These are phyloP conservation scores for Holcopasites calliopsidis DNA, from an alignment of 1,140 invertebrate genomes.

Conservation along the genomic window DNA sequence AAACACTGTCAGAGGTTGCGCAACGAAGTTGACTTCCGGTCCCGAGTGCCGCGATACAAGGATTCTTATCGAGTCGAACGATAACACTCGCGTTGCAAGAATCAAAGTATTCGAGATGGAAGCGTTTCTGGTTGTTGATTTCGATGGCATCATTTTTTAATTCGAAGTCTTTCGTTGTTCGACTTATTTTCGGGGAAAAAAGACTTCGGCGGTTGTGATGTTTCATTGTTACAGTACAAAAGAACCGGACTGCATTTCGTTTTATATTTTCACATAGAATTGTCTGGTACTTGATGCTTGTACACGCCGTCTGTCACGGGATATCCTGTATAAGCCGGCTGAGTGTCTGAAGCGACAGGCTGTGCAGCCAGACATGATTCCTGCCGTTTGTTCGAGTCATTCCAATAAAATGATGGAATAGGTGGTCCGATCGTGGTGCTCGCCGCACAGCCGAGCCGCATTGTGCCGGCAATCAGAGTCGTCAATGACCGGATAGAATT, in stretches of 20 bases:
- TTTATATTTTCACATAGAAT: background rate
- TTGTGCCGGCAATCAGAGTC: background rate
- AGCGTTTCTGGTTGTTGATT: background rate
- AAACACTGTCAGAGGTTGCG: constrained; percentile 11
- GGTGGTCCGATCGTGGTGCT: constrained; percentile 13
- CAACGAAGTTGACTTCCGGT: constrained; percentile 52
- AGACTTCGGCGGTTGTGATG: too few relatives aligned
- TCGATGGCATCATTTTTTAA: background rate
- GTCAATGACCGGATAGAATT: constrained; percentile 1
- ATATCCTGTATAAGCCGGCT: constrained; percentile 27
- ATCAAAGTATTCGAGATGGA: background rate
- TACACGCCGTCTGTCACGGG: background rate
- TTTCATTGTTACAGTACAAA: background rate
- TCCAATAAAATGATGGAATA: constrained; percentile 60
- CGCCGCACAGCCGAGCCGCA: background rate
- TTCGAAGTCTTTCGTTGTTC: background rate
- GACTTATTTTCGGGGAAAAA: too few relatives aligned
- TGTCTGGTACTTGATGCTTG: background rate
- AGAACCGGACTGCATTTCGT: background rate
- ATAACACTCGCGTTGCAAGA: background rate
- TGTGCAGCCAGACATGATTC: constrained; percentile 79
- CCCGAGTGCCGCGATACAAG: background rate
- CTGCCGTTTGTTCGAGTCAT: constrained; percentile 77
- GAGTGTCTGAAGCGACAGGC: constrained; percentile 47
- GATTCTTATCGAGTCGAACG: constrained; percentile 18